Percentiles rank a stretch among this genome's conserved stretches.
Evolutionary conservation across 2,797 vertebrate genomes (phyloP).

Genomic region (Podarcis lilfordi): DNA sequence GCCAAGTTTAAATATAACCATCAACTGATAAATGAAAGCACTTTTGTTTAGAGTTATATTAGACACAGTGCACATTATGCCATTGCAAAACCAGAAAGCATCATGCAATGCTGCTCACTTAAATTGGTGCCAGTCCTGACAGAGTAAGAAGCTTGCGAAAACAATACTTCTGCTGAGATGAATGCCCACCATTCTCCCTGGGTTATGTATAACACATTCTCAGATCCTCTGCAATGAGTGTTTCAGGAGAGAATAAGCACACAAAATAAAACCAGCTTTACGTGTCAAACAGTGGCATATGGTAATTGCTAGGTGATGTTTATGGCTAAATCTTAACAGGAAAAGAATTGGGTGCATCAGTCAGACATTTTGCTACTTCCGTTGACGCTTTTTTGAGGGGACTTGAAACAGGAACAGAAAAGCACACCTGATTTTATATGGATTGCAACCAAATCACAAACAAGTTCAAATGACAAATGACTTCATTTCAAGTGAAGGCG

Average conservation of each 20-base stretch:
- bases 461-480: no score
- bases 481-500: no score
- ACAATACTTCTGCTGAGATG: slow-evolving; percentile 28
- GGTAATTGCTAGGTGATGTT: not conserved
- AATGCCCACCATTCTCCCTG: not conserved
- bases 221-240: not conserved
- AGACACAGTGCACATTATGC: accelerated
- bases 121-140: not conserved
- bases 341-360: not conserved
- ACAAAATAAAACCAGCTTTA: not conserved
- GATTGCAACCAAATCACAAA: not conserved
- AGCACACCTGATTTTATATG: not conserved
- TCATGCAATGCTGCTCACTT: accelerated
- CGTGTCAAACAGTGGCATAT: not conserved
- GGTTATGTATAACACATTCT: not conserved
- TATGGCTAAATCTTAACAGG: not conserved
- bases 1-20: not conserved
- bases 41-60: not conserved
- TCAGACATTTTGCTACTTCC: not conserved
- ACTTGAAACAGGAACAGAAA: not conserved
- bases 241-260: slow-evolving; percentile 1
- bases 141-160: not conserved
- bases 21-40: not conserved
- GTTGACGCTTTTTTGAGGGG: not conserved
- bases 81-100: not conserved